Evolutionary conservation across 1,140 invertebrate species (phyloP).

Genomic region (Coelopa frigida): DNA sequence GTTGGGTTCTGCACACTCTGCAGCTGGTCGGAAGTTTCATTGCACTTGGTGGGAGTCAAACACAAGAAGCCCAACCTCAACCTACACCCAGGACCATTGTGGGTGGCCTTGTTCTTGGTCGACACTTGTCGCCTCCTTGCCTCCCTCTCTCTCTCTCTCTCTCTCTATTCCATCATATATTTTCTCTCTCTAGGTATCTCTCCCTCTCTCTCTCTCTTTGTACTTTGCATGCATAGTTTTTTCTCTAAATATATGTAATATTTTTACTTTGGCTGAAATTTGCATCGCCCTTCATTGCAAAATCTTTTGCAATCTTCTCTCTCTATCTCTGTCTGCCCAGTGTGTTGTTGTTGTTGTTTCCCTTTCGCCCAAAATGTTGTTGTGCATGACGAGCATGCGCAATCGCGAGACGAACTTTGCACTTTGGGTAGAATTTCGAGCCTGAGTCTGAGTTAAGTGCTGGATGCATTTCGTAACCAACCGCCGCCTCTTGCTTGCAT

Average conservation of each 20-base stretch:
- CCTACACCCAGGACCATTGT: slow-evolving; percentile 1
- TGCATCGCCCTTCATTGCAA: neutral
- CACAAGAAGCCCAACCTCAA: neutral
- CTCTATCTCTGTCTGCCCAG: neutral
- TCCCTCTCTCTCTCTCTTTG: slow-evolving; percentile 1
- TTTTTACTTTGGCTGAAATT: neutral
- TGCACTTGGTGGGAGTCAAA: no score
- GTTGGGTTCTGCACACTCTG: no score
- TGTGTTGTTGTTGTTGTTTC: neutral
- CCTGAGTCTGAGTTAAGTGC: no score
- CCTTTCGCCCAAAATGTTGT: neutral
- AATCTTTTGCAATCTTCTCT: neutral
- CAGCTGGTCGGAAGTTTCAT: no score
- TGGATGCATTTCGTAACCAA: no score
- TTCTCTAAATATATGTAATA: no score
- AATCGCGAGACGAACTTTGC: no score
- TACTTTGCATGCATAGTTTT: neutral
- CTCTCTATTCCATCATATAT: neutral
- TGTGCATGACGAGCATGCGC: no score
- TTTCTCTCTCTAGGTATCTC: neutral
- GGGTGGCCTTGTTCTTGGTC: neutral
- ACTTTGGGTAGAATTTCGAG: no score
- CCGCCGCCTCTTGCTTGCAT: no score
- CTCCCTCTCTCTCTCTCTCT: neutral
- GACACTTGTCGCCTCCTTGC: neutral